Base-by-base conservation (phyloP, 2,888 invertebrate species). In the Deroplatys truncata region DNA sequence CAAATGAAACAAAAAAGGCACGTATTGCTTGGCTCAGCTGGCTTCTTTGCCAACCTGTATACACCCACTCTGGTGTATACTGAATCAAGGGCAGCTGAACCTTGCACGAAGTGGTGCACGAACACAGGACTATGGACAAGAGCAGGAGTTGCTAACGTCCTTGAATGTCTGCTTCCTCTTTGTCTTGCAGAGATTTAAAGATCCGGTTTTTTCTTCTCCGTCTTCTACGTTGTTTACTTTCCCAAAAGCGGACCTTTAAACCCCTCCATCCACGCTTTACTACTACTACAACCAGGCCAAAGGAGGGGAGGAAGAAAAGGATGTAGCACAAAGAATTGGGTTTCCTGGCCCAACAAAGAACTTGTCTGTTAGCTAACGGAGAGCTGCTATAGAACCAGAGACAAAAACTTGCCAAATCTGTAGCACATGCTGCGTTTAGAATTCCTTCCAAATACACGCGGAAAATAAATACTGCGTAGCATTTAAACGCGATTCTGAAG, bases 321-420 rank as follows among this genome's bases (percentile, higher is more conserved):
- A 56, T 82, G 31, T 35, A n/a, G 87, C 82, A 87, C 87, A 87
- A 87, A 87, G 82, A 87, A 87, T 29, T 82, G 28, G 87, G 83
- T 83, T 83, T 72, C 56, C 56, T 72, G 56, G 25, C 20, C 20
- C 56, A 72, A 72, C 56, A 72, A 72, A 72, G 56, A 72, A 72
- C 56, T 72, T 5, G 13, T 72, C 20, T 72, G 56, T 56, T 25
- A 72, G 56, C 56, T 72, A 72, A 72, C 56, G 56, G 56, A 72
- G 56, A 72, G 9, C 56, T 49, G 15, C 10, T 1, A 2, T 31
- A 49, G 1, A 49, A 49, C 0, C 20, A 72, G 56, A 20, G 0
- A 20, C 56, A 72, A 72, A 72, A 72, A 25, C 25, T 72, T 72
- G 56, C 56, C 20, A 72, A 72, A 72, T 16, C 56, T 43, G 13